Evolutionary conservation across 2,113 vertebrate species (phyloP).

Genomic region (human (Homo sapiens)): DNA sequence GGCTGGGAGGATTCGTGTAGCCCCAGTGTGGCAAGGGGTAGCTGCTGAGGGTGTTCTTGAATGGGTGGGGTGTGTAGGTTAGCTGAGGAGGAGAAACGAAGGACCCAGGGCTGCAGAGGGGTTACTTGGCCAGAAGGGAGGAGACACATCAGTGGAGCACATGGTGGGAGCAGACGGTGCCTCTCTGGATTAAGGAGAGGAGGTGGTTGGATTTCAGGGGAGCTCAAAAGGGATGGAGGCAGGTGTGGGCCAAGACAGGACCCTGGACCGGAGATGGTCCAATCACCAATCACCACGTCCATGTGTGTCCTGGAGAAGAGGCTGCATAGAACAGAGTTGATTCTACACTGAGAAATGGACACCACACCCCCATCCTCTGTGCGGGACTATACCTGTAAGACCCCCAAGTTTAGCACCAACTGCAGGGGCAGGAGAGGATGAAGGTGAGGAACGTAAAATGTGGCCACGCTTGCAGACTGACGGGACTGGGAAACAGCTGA

Average conservation of each 20-base stretch:
- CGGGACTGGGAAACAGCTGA: not conserved
- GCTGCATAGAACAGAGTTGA: too few relatives aligned
- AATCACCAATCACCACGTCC: not conserved
- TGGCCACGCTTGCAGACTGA: not conserved
- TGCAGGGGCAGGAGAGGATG: not conserved
- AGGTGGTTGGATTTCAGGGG: not conserved
- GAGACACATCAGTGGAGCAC: too few relatives aligned
- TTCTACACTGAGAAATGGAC: not conserved
- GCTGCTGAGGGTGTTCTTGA: too few relatives aligned
- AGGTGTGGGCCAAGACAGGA: not conserved
- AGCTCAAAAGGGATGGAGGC: not conserved
- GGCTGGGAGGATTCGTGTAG: not conserved
- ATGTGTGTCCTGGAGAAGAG: not conserved
- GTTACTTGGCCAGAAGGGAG: not conserved
- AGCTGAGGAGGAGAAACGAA: not conserved
- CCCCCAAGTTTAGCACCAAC: not conserved
- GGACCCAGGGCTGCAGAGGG: not conserved
- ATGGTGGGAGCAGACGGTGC: accelerated
- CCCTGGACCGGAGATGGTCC: not conserved
- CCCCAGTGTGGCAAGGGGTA: not conserved
- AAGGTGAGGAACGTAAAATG: not conserved
- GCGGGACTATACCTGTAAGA: not conserved
- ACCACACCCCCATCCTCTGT: accelerated
- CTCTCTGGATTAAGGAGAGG: not conserved
- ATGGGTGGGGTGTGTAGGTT: not conserved